A percentile compares a stretch with the other conserved stretches of the same genome.
Evolutionary conservation across 2,888 invertebrate genomes (phyloP).

Genomic region (Rhimphoctona megacephalus): DNA sequence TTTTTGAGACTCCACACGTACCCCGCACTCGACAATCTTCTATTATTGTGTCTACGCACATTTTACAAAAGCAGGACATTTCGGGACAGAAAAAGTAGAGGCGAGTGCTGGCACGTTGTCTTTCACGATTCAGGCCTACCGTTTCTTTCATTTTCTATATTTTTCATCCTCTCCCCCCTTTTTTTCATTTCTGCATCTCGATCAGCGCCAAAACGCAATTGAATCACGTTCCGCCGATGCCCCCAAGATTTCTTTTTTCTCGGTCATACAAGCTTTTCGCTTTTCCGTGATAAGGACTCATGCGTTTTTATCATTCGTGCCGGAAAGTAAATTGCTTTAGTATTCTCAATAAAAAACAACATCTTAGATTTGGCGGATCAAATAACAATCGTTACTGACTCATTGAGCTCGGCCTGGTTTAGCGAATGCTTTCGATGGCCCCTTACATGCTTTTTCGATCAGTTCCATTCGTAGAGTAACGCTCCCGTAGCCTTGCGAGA

Average conservation of each 20-base stretch:
- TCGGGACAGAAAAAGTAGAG: slow-evolving; percentile 74
- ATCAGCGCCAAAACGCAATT: slow-evolving; percentile 23
- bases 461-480: slow-evolving; percentile 2
- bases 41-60: slow-evolving; percentile 71
- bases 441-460: slow-evolving; percentile 5
- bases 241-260: slow-evolving; percentile 21
- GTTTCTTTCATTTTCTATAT: slow-evolving; percentile 27
- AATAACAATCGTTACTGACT: slow-evolving; percentile 3
- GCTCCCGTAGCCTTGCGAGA: slow-evolving; percentile 1
- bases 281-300: slow-evolving; percentile 69
- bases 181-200: slow-evolving; percentile 2
- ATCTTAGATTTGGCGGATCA: slow-evolving; percentile 41
- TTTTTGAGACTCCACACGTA: slow-evolving; percentile 27
- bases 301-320: slow-evolving; percentile 45
- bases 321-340: slow-evolving; percentile 30
- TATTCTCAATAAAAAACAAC: background rate
- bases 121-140: slow-evolving; percentile 56
- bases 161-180: slow-evolving; percentile 1
- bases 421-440: slow-evolving; percentile 24
- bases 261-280: background rate
- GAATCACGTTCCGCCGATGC: slow-evolving; percentile 11
- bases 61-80: slow-evolving; percentile 78
- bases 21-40: slow-evolving; percentile 54
- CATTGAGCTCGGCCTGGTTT: slow-evolving; percentile 11
- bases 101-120: slow-evolving; percentile 59